Evolutionary conservation across 2,888 invertebrate genomes (phyloP), one percentile per base, ranked within the genome.

Genomic region (Apomyelois bistriatella): DNA sequence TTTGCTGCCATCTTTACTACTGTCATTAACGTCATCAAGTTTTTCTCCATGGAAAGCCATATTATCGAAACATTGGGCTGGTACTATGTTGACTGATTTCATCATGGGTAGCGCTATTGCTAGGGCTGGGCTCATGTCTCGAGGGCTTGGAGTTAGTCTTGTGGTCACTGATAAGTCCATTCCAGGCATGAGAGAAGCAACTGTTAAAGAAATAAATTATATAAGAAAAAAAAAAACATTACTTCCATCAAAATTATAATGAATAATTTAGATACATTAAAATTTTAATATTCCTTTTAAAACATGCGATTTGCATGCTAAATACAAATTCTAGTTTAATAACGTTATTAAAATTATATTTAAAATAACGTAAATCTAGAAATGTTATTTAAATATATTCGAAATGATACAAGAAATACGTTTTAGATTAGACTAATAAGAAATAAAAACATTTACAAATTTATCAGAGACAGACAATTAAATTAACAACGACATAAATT

Each of bases 91-190:
- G 37, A 90, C 88, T 8, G 91, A 90, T 58, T 93, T 92, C 86
- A 93, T 90, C 87, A 92, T 92, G 54, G 92, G 91, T 58, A 93
- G 74, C 54, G 93, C 92, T 70, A 92, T 92, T 48, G 92, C 91
- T 49, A 93, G 79, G 40, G 93, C 92, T 53, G 93, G 92, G 71
- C 93, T 93, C 78, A 93, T 90, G 65, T 93, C 93, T 57, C 93
- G 88, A 55, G 94, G 94, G 77, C 93, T 94, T 53, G 94, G 93
- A 61, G 93, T 92, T 58, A 94, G 86, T 58, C 93, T 92, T 58
- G 93, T 92, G 55, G 93, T 91, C 64, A 93, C 92, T 57, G 93
- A 91, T 66, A 94, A 83, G 70, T 93, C 93, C 79, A 92, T 86
- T 55, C 90, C 90, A 36, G 90, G 89, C 85, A 90, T 90, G 74